Evolutionary conservation across 2,888 invertebrate species (phyloP), one percentile per base, ranked within the genome.

Genomic region (Drosophila helvetica): DNA sequence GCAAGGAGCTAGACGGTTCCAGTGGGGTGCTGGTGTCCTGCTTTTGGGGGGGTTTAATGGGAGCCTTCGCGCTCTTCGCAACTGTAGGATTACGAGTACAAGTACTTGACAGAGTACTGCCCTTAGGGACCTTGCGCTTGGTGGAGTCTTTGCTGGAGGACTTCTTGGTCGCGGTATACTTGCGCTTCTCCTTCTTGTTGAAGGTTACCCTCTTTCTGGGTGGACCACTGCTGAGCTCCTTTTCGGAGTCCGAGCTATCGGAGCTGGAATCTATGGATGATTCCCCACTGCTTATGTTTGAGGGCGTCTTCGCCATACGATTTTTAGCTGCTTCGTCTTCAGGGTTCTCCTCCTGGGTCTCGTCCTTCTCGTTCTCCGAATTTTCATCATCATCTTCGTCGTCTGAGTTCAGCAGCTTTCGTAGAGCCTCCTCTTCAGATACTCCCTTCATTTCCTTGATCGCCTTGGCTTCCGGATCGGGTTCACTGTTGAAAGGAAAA

Each of bases 381-480:
- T 97, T 95, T 72, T 96, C 95, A 67, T 97, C 96, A 17, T 97
- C 97, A 0, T 96, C 96, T 61, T 96, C 97, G 89, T 97, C 97
- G 89, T 97, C 97, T 0, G 98, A 98, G 0, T 96, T 96, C 19
- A 98, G 93, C 47, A 98, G 93, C 90, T 98, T 97, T 69, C 94
- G 94, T 50, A 98, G 93, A 0, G 96, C 98, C 80, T 95, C 96
- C 90, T 98, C 98, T 88, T 98, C 98, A 0, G 98, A 97, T 0
- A 99, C 99, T 1, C 95, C 95, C 91, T 95, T 96, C 90, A 96
- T 94, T 90, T 96, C 97, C 92, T 95, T 97, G 89, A 95, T 96
- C 56, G 94, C 93, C 93, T 95, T 96, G 58, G 93, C 94, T 91
- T 95, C 96, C 86, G 94, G 95, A 92, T 95, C 96, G 15, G 94